phyloP scores from a whole-genome alignment of 2,113 vertebrate genomes.

The Clupea harengus region DNA sequence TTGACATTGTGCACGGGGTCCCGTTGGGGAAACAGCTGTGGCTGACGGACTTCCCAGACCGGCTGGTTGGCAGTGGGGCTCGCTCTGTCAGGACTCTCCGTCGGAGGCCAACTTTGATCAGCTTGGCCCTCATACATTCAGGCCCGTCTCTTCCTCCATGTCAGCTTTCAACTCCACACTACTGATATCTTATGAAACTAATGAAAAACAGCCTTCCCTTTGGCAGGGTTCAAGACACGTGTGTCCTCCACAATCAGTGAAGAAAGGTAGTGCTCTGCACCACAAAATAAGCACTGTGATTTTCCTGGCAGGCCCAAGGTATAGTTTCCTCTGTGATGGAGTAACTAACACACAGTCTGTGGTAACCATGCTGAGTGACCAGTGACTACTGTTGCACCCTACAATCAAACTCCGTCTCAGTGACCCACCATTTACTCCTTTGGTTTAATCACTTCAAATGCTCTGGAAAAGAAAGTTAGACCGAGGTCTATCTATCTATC shows the following conservation, averaged over 20 bases:
- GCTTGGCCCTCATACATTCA: conserved; percentile 40
- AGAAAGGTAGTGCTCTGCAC: conserved; percentile 25
- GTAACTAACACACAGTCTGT: conserved; percentile 9
- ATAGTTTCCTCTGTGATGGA: conserved; percentile 22
- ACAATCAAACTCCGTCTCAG: neutral
- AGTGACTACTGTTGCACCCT: conserved; percentile 2
- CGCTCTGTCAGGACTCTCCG: conserved; percentile 38
- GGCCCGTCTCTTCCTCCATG: conserved; percentile 34
- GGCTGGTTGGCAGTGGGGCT: conserved; percentile 52
- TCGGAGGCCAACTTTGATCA: conserved; percentile 50
- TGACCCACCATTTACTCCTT: neutral
- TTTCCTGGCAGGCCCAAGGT: conserved; percentile 22
- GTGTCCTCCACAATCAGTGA: conserved; percentile 19
- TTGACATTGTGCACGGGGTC: conserved; percentile 59
- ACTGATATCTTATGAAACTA: conserved; percentile 38
- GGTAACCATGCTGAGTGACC: conserved; percentile 6
- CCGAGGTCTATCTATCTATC: no score
- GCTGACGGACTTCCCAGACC: conserved; percentile 55
- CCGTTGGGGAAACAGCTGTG: conserved; percentile 72
- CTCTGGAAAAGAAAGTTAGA: neutral
- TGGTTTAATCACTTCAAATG: neutral
- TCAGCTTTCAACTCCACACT: conserved; percentile 33
- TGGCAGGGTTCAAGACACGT: conserved; percentile 22
- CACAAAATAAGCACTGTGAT: conserved; percentile 27
- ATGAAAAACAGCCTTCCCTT: conserved; percentile 32